These are phyloP conservation scores for Drosophila truncata DNA, from an alignment of 1,140 invertebrate species.

Conservation along the genomic window DNA sequence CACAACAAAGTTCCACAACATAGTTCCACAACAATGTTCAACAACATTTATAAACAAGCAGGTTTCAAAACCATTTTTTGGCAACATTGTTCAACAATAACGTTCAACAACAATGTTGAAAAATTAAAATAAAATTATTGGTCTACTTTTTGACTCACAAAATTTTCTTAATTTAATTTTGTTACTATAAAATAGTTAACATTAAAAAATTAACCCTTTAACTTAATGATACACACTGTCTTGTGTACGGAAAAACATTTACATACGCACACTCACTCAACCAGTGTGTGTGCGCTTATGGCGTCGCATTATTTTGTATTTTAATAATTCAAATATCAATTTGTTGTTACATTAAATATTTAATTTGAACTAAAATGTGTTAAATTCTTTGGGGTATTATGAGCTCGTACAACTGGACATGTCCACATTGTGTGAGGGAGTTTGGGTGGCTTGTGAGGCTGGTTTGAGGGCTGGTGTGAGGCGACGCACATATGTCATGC, in stretches of 20 bases:
- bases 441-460: too few relatives aligned
- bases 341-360: slow-evolving; percentile 84
- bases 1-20: not conserved
- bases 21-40: not conserved
- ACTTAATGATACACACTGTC: slow-evolving; percentile 20
- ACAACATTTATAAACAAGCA: not conserved
- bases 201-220: not conserved
- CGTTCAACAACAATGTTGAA: not conserved
- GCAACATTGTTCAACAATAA: not conserved
- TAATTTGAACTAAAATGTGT: slow-evolving; percentile 84
- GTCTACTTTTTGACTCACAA: not conserved
- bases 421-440: slow-evolving; percentile 22
- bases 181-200: not conserved
- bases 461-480: slow-evolving; percentile 1
- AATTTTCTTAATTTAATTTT: not conserved
- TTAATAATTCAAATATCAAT: slow-evolving; percentile 84
- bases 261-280: slow-evolving; percentile 17
- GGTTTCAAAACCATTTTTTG: not conserved
- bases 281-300: slow-evolving; percentile 55
- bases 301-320: slow-evolving; percentile 79
- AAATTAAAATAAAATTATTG: not conserved
- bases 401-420: slow-evolving; percentile 39
- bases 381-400: slow-evolving; percentile 82
- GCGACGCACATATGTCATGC: slow-evolving; percentile 51
- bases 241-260: slow-evolving; percentile 15